Evolutionary conservation across 53 echinoderm and acorn worm species (phyloP).

Genomic region (Temnopleurus reevesii): DNA sequence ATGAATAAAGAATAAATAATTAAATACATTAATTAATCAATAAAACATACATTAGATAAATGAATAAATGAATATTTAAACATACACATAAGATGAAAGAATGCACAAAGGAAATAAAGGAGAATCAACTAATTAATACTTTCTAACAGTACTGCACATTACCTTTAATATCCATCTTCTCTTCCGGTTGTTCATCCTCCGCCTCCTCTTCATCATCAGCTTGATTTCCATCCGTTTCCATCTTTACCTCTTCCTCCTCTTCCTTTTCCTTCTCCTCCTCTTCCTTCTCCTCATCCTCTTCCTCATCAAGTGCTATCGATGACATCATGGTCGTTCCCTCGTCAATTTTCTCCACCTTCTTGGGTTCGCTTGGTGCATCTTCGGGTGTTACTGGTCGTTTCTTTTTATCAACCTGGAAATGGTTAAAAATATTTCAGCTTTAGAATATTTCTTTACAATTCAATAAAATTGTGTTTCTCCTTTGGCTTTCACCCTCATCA

Average conservation of each 20-base stretch:
- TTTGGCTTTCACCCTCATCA: too few relatives aligned
- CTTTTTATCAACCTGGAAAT: constrained; percentile 20
- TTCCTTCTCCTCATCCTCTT: not conserved
- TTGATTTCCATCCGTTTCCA: not conserved
- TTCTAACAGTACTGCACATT: too few relatives aligned
- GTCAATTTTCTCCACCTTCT: not conserved
- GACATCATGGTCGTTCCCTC: not conserved
- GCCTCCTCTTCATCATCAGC: constrained; percentile 32
- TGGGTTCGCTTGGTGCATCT: not conserved
- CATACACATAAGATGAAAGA: too few relatives aligned
- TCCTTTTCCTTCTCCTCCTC: constrained; percentile 34
- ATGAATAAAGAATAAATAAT: too few relatives aligned
- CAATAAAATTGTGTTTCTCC: too few relatives aligned
- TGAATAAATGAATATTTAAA: too few relatives aligned
- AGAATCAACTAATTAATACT: too few relatives aligned
- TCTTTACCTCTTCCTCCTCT: too few relatives aligned
- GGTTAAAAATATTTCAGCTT: not conserved
- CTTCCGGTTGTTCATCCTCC: not conserved
- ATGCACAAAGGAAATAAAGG: too few relatives aligned
- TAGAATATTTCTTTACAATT: too few relatives aligned
- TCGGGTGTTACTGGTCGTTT: not conserved
- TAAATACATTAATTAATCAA: too few relatives aligned
- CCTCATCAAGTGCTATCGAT: not conserved
- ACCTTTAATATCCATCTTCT: not conserved
- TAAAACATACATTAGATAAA: too few relatives aligned